A percentile compares a stretch with the other conserved stretches of the same genome.
Conservation (phyloP, 2,113 vertebrate species). For the Archilochus colubris region DNA sequence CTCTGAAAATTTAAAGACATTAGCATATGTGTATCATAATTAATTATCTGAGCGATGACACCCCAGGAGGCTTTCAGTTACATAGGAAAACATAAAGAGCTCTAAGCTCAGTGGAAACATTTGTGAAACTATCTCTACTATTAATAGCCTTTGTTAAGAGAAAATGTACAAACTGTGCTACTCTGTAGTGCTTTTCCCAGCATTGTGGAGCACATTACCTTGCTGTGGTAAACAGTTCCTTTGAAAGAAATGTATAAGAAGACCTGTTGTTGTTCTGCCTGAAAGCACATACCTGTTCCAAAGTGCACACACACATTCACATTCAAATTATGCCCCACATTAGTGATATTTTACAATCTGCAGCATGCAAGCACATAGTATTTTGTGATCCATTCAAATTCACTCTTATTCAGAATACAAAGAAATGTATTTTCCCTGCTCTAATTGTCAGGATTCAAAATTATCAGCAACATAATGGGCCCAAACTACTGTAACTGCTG, state of each 20-base stretch:
- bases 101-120: background rate
- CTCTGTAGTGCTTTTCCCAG: background rate
- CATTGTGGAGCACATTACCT: background rate
- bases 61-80: background rate
- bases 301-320: background rate
- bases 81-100: background rate
- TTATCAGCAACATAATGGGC: constrained; percentile 55
- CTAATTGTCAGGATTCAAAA: constrained; percentile 67
- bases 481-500: constrained; percentile 65
- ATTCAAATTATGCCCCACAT: background rate
- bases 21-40: background rate
- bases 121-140: background rate
- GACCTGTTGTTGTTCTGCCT: background rate
- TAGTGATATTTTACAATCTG: background rate
- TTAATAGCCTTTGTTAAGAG: background rate
- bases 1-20: background rate
- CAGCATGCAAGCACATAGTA: background rate
- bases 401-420: constrained; percentile 47
- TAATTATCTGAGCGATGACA: background rate
- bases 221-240: background rate
- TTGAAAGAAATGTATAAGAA: constrained; percentile 8
- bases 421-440: constrained; percentile 6
- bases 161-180: background rate
- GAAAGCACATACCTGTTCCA: constrained; percentile 37
- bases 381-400: constrained; percentile 28